Conservation (phyloP, 1,140 invertebrate species). For the Colletes gigas region DNA sequence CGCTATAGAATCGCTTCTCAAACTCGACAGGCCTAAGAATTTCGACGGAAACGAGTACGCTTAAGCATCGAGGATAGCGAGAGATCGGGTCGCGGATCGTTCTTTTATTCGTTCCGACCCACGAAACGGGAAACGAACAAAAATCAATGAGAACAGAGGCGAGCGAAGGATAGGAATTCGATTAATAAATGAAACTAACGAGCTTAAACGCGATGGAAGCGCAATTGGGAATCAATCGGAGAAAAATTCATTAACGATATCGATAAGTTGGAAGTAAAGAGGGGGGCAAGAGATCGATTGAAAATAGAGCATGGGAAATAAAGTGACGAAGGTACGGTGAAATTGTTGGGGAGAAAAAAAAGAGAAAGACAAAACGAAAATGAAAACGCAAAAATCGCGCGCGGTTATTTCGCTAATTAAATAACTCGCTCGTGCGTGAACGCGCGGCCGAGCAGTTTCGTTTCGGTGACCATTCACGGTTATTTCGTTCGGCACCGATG, state of each 20-base stretch:
- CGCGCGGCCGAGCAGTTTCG: neutral
- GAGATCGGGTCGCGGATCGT: too few relatives aligned
- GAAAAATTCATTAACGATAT: neutral
- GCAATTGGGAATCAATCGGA: neutral
- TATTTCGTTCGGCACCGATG: constrained; percentile 14
- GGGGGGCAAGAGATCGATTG: neutral
- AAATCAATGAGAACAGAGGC: neutral
- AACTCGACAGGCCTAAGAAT: constrained; percentile 27
- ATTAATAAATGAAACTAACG: constrained; percentile 6
- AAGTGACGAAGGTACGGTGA: neutral
- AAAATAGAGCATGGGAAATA: neutral
- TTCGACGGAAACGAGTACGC: constrained; percentile 5
- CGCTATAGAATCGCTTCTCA: constrained; percentile 3
- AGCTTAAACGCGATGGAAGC: neutral
- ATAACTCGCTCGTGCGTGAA: constrained; percentile 40
- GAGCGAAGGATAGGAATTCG: neutral
- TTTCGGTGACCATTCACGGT: neutral
- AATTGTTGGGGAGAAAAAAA: neutral
- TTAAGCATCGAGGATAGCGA: neutral
- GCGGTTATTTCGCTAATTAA: constrained; percentile 49
- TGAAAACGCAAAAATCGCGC: neutral
- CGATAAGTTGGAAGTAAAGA: neutral
- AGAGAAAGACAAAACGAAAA: neutral
- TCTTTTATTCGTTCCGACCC: too few relatives aligned
- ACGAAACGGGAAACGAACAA: neutral